Conservation (phyloP, 2,888 invertebrate genomes). For the Scaptomyza parva region DNA sequence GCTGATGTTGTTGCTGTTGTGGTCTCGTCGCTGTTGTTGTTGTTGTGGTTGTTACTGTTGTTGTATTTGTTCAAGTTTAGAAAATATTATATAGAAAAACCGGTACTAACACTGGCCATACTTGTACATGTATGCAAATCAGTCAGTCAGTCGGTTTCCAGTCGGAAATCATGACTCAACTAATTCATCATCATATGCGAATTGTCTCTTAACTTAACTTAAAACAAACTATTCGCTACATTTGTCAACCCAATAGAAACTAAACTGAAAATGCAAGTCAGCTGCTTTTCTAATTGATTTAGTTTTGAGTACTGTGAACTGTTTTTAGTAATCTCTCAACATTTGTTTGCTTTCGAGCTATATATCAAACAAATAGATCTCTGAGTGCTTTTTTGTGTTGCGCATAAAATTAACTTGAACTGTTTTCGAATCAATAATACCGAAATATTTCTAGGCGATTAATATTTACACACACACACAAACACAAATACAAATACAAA, state of each 20-base stretch:
- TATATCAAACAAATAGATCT: slow-evolving; percentile 29
- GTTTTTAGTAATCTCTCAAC: neutral
- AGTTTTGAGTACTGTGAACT: slow-evolving; percentile 1
- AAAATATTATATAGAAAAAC: slow-evolving; percentile 63
- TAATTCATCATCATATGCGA: slow-evolving; percentile 71
- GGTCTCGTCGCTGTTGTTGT: slow-evolving; percentile 13
- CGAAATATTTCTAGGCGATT: slow-evolving; percentile 1
- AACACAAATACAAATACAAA: too few species aligned
- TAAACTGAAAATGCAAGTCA: slow-evolving; percentile 1
- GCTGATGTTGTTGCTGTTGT: slow-evolving; percentile 32
- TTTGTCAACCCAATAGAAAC: slow-evolving; percentile 31
- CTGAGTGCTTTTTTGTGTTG: slow-evolving; percentile 52
- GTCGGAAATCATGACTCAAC: slow-evolving; percentile 79
- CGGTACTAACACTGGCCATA: slow-evolving; percentile 74
- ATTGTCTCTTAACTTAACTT: too few species aligned
- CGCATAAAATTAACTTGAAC: slow-evolving; percentile 45
- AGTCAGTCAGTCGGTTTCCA: slow-evolving; percentile 47
- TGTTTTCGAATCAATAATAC: slow-evolving; percentile 18
- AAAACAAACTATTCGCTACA: slow-evolving; percentile 16
- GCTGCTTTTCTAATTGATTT: slow-evolving; percentile 12
- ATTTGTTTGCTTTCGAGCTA: slow-evolving; percentile 36
- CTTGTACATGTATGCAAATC: slow-evolving; percentile 79
- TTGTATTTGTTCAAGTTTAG: slow-evolving; percentile 70
- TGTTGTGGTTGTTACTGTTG: slow-evolving; percentile 4
- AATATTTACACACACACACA: slow-evolving; percentile 32